Conservation (phyloP, 1,140 invertebrate genomes). For the Pararge aegeria region DNA sequence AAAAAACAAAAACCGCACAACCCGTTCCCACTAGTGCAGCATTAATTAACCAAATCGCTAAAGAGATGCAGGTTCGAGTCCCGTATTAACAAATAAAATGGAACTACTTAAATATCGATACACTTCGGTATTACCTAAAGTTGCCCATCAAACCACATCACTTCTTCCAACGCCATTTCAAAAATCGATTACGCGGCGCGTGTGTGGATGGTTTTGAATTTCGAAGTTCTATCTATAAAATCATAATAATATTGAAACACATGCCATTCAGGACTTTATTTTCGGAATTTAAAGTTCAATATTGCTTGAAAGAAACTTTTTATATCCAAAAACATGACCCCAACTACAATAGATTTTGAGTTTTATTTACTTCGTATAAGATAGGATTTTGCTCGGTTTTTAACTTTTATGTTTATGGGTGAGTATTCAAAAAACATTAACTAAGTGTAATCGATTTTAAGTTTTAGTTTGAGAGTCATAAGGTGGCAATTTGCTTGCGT, state of each 20-base stretch:
- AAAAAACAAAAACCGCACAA: no score
- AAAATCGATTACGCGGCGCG: constrained; percentile 71
- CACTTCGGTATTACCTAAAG: no score
- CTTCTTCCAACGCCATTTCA: constrained; percentile 46
- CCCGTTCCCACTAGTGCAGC: no score
- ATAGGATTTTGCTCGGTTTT: neutral
- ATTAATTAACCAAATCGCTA: no score
- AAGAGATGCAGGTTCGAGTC: no score
- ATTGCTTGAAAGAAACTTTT: neutral
- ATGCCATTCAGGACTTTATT: neutral
- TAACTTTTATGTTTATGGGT: neutral
- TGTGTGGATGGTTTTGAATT: constrained; percentile 70
- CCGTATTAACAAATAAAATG: no score
- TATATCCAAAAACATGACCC: neutral
- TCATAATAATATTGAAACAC: constrained; percentile 17
- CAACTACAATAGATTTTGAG: neutral
- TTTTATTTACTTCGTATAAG: neutral
- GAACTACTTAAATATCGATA: no score
- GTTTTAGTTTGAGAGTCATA: neutral
- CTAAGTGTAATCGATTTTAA: neutral
- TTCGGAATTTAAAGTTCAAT: neutral
- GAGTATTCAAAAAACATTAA: neutral
- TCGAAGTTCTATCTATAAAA: constrained; percentile 58
- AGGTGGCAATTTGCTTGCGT: neutral
- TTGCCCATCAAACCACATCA: neutral